A percentile compares a stretch with the other conserved stretches of the same genome.
phyloP scores from a whole-genome alignment of 2,888 invertebrate species.

The Argyra leucocephala region DNA sequence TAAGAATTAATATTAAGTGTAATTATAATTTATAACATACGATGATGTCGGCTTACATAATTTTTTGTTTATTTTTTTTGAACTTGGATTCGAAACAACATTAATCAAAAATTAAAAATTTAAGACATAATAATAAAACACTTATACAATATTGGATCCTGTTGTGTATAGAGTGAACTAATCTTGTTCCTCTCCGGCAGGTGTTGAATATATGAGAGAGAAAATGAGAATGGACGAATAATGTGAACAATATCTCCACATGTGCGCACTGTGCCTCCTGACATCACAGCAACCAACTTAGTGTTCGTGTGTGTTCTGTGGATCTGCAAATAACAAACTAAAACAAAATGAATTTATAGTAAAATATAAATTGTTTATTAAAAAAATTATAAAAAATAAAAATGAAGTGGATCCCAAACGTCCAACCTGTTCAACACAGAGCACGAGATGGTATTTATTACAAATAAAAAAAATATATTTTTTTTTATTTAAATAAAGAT shows the following conservation, averaged over 20 bases:
- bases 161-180: conserved; percentile 47
- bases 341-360: conserved; percentile 15
- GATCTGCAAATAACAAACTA: conserved; percentile 20
- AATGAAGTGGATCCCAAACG: conserved; percentile 19
- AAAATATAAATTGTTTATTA: conserved; percentile 11
- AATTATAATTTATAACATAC: background rate
- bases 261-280: conserved; percentile 23
- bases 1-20: background rate
- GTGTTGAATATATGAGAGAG: conserved; percentile 38
- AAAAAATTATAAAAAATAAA: conserved; percentile 15
- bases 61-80: background rate
- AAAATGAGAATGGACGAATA: conserved; percentile 32
- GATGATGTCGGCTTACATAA: background rate
- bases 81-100: conserved; percentile 10
- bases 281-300: conserved; percentile 23
- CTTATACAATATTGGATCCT: conserved; percentile 34
- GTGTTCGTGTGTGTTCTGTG: conserved; percentile 13
- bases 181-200: conserved; percentile 48
- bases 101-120: conserved; percentile 21
- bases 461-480: conserved; percentile 21
- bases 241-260: conserved; percentile 23
- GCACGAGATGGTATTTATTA: conserved; percentile 32
- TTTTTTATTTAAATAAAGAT: conserved; percentile 17
- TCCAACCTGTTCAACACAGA: conserved; percentile 17
- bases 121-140: conserved; percentile 14